These are phyloP conservation scores for Monodelphis domestica DNA, from an alignment of 2,797 vertebrate species.

Conservation along the genomic window DNA sequence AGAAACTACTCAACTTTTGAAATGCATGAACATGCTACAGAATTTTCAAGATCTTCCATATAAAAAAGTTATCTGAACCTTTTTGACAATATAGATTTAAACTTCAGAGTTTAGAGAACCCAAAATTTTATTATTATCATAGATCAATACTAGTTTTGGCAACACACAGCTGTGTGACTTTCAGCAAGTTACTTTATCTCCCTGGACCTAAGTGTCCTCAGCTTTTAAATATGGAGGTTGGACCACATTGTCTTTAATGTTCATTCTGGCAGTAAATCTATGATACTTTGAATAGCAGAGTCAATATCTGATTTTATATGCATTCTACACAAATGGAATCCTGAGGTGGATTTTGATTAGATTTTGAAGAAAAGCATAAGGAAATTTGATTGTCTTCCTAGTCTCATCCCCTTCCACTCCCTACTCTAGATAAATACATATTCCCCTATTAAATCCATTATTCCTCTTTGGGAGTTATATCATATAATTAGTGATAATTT, in stretches of 20 bases:
- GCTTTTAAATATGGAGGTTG: not conserved
- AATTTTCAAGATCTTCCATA: constrained; percentile 40
- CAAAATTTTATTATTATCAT: constrained; percentile 46
- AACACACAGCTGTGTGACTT: not conserved
- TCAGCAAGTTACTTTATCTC: not conserved
- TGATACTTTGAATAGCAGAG: not conserved
- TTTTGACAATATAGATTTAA: constrained; percentile 23
- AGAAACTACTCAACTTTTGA: not conserved
- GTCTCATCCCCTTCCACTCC: not conserved
- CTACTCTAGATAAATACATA: not conserved
- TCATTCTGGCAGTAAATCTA: not conserved
- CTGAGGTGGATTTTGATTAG: not conserved
- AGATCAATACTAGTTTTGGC: constrained; percentile 24
- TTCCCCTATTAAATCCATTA: not conserved
- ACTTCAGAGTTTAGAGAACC: constrained; percentile 46
- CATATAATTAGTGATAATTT: not conserved
- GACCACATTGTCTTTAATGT: not conserved
- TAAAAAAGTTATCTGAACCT: not conserved
- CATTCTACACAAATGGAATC: not conserved
- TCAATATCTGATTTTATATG: not conserved
- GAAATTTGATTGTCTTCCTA: not conserved
- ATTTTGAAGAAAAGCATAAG: not conserved
- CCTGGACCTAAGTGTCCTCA: not conserved
- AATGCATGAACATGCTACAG: constrained; percentile 5
- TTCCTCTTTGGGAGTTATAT: not conserved